These are phyloP conservation scores for Patagioenas fasciata DNA, from an alignment of 2,113 vertebrate genomes.

Conservation along the genomic window DNA sequence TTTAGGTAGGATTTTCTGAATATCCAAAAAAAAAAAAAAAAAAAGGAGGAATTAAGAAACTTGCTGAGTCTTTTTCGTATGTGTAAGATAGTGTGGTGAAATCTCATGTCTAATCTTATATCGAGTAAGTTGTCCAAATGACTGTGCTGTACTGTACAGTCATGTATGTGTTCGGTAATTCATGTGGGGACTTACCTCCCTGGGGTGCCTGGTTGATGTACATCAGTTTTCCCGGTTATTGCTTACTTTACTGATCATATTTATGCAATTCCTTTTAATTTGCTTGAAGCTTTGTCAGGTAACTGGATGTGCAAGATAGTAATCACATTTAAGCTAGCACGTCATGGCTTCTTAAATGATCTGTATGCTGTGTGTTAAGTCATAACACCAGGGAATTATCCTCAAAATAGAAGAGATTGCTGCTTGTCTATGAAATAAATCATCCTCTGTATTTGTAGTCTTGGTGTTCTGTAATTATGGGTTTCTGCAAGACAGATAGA, in stretches of 20 bases:
- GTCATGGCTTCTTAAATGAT: neutral
- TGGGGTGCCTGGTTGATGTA: neutral
- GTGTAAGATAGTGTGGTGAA: neutral
- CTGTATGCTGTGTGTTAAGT: neutral
- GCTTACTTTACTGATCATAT: neutral
- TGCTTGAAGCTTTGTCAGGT: neutral
- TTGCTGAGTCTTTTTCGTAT: neutral
- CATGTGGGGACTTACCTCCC: neutral
- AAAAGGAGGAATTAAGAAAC: neutral
- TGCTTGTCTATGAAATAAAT: neutral
- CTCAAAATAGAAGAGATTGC: slow-evolving; percentile 1
- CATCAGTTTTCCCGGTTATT: neutral
- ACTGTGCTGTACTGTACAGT: neutral
- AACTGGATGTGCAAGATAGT: neutral
- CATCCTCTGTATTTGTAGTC: neutral
- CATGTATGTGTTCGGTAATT: neutral
- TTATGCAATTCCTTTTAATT: neutral
- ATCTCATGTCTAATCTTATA: neutral
- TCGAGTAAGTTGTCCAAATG: neutral
- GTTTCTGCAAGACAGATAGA: neutral
- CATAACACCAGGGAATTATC: neutral
- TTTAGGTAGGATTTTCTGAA: neutral
- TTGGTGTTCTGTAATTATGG: neutral
- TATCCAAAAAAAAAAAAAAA: neutral
- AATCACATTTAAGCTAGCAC: neutral